A percentile compares a stretch with the other conserved stretches of the same genome.
phyloP scores from a whole-genome alignment of 2,113 vertebrate species.

The Ceratotherium simum region DNA sequence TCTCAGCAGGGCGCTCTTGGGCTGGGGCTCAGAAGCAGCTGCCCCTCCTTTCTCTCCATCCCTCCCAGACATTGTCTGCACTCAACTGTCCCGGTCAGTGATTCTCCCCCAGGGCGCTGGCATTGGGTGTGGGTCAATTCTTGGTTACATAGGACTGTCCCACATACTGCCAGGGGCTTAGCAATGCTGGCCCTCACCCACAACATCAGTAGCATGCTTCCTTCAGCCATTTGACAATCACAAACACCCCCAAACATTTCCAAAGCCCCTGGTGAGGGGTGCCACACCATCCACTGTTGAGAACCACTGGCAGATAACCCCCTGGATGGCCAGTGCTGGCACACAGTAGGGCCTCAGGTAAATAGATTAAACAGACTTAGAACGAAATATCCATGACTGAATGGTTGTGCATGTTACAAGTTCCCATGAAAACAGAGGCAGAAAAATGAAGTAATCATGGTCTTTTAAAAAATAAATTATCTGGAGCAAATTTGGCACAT shows the following conservation, averaged over 20 bases:
- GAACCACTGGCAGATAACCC: background rate
- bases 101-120: background rate
- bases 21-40: background rate
- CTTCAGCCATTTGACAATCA: background rate
- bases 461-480: slow-evolving; percentile 57
- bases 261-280: background rate
- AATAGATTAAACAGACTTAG: background rate
- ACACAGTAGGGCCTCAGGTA: background rate
- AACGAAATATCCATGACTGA: background rate
- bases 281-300: background rate
- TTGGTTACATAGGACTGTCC: background rate
- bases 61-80: background rate
- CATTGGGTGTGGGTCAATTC: background rate
- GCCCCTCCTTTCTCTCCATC: background rate
- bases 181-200: background rate
- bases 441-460: slow-evolving; percentile 45
- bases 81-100: background rate
- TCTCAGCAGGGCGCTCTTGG: background rate
- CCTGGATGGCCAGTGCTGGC: background rate
- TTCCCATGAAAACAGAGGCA: slow-evolving; percentile 64
- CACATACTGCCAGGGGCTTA: background rate
- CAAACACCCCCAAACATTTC: background rate
- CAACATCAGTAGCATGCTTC: background rate
- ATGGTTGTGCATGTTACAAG: background rate
- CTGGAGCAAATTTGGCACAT: slow-evolving; percentile 63